Evolutionary conservation across 2,797 vertebrate genomes (phyloP).

Genomic region (Caiman crocodilus): DNA sequence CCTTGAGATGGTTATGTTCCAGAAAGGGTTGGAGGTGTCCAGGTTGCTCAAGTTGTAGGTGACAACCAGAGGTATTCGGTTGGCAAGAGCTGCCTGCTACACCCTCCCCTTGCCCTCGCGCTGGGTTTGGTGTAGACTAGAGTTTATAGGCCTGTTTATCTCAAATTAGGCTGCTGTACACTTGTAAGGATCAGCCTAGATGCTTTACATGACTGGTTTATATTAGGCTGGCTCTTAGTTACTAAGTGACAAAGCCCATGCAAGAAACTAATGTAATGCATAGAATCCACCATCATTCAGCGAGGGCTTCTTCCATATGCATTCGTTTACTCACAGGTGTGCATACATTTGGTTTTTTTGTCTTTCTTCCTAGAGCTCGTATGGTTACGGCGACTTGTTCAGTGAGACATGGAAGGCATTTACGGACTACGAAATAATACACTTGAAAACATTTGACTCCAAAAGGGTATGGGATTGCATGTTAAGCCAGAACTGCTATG

Average conservation of each 20-base stretch:
- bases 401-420: constrained; percentile 94
- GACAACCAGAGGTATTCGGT: too few species aligned
- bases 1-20: too few species aligned
- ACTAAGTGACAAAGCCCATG: accelerated
- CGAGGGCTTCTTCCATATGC: background rate
- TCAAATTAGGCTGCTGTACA: background rate
- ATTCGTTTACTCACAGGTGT: background rate
- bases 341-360: background rate
- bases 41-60: too few species aligned
- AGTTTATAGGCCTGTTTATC: background rate
- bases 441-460: constrained; percentile 94
- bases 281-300: background rate
- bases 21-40: too few species aligned
- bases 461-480: constrained; percentile 87
- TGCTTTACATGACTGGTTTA: background rate
- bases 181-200: background rate
- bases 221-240: background rate
- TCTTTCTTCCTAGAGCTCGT: constrained; percentile 86
- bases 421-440: constrained; percentile 90
- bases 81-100: too few species aligned
- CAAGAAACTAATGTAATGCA: background rate
- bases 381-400: constrained; percentile 96
- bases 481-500: background rate
- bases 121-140: background rate
- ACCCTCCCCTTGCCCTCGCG: background rate